Evolutionary conservation across 2,888 invertebrate species (phyloP).

Genomic region (Teleogryllus oceanicus): DNA sequence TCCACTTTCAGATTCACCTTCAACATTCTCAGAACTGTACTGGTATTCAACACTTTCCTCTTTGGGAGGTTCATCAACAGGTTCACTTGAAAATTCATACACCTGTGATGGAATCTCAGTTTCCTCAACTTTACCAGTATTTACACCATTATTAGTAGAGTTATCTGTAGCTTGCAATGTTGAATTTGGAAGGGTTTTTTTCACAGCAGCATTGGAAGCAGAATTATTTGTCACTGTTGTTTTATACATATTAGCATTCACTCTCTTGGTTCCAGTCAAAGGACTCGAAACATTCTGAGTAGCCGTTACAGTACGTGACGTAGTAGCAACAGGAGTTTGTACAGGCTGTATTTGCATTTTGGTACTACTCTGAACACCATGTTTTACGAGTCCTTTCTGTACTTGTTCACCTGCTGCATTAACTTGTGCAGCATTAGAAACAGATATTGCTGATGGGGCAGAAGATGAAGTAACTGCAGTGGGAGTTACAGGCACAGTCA

Average conservation of each 20-base stretch:
- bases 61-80: constrained; percentile 22
- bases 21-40: constrained; percentile 27
- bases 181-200: neutral
- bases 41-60: constrained; percentile 32
- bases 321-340: neutral
- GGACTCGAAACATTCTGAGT: neutral
- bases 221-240: neutral
- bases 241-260: neutral
- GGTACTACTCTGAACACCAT: neutral
- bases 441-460: neutral
- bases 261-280: neutral
- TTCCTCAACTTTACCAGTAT: constrained; percentile 25
- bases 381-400: neutral
- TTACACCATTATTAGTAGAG: constrained; percentile 20
- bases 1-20: constrained; percentile 22
- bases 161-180: neutral
- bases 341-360: neutral
- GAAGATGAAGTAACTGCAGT: constrained; percentile 18
- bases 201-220: neutral
- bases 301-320: neutral
- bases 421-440: neutral
- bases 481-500: constrained; percentile 39
- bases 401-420: neutral
- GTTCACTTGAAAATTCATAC: constrained; percentile 19
- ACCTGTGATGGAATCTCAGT: constrained; percentile 27